These are phyloP conservation scores for Choristoneura fumiferana DNA, from an alignment of 1,140 invertebrate genomes.

Conservation along the genomic window DNA sequence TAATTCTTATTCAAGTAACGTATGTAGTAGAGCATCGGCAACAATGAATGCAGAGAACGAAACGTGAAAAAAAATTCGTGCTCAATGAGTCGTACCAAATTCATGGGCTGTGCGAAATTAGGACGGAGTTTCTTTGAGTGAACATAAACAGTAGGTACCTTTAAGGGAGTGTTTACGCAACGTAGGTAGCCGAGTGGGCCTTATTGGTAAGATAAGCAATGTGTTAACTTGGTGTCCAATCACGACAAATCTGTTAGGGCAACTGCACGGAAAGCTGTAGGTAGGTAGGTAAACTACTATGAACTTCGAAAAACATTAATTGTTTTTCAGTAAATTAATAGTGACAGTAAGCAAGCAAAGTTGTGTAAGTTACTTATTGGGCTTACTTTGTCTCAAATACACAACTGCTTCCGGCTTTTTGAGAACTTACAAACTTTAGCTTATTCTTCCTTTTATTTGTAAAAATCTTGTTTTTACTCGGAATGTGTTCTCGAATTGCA, in stretches of 20 bases:
- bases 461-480: too few relatives aligned
- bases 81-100: slow-evolving; percentile 8
- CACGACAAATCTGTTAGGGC: neutral
- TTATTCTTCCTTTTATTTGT: too few relatives aligned
- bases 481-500: too few relatives aligned
- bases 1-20: slow-evolving; percentile 4
- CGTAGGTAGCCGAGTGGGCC: neutral
- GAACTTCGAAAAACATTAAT: too few relatives aligned
- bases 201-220: neutral
- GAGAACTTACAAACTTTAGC: too few relatives aligned
- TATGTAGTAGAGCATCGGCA: slow-evolving; percentile 1
- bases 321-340: too few relatives aligned
- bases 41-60: slow-evolving; percentile 12
- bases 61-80: slow-evolving; percentile 10
- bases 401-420: too few relatives aligned
- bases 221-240: neutral
- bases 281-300: too few relatives aligned
- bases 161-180: slow-evolving; percentile 5
- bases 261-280: too few relatives aligned
- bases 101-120: slow-evolving; percentile 5
- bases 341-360: too few relatives aligned
- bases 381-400: too few relatives aligned
- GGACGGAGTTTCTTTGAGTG: neutral
- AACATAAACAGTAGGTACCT: slow-evolving; percentile 15
- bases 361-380: too few relatives aligned